Evolutionary conservation across 2,797 vertebrate genomes (phyloP).

Genomic region (Chaunax sp.): DNA sequence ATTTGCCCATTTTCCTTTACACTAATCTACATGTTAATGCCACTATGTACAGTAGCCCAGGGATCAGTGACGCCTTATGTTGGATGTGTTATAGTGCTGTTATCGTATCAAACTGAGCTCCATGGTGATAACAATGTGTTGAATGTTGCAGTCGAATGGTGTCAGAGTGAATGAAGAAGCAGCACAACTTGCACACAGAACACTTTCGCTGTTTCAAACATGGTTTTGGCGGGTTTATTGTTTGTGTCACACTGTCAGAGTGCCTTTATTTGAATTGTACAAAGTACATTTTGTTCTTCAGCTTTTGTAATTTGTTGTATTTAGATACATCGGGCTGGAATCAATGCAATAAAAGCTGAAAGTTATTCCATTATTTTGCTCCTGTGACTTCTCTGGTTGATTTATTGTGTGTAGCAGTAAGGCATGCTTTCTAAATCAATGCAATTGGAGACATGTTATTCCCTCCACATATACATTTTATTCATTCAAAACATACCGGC

Average conservation of each 20-base stretch:
- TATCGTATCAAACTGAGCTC: conserved; percentile 1
- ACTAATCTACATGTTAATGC: neutral
- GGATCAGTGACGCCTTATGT: neutral
- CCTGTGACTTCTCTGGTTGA: conserved; percentile 15
- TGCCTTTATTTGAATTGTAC: conserved; percentile 39
- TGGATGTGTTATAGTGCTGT: neutral
- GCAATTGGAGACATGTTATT: conserved; percentile 8
- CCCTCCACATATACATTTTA: neutral
- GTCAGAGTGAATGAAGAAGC: conserved; percentile 5
- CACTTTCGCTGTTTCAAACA: neutral
- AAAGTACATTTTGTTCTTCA: conserved; percentile 12
- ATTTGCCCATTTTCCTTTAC: neutral
- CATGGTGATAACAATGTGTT: conserved; percentile 2
- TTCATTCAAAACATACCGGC: conserved; percentile 2
- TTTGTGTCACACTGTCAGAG: conserved; percentile 8
- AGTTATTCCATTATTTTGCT: neutral
- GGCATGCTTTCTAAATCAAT: conserved; percentile 29
- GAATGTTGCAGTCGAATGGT: neutral
- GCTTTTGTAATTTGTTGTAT: conserved; percentile 8
- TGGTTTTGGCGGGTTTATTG: conserved; percentile 49
- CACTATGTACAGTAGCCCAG: conserved; percentile 35
- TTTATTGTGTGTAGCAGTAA: conserved; percentile 2
- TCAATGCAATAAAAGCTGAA: conserved; percentile 52
- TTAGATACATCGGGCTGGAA: conserved; percentile 25
- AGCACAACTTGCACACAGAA: conserved; percentile 15